Evolutionary conservation across 2,113 vertebrate genomes (phyloP).

Genomic region (Turnix velox): DNA sequence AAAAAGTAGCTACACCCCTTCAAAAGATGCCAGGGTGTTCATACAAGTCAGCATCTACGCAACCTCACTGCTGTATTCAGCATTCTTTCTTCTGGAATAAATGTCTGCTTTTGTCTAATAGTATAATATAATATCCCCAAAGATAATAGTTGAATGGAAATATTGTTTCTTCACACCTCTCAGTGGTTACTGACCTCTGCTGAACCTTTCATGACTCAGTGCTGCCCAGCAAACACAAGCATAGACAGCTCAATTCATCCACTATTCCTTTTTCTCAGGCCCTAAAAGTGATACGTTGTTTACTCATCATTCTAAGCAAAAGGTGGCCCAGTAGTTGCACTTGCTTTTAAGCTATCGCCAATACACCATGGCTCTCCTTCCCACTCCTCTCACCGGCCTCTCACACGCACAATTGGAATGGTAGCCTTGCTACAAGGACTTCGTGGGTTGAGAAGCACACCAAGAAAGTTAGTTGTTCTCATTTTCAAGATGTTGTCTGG

Average conservation of each 20-base stretch:
- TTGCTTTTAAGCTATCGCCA: neutral
- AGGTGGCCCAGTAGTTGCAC: neutral
- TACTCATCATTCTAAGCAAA: neutral
- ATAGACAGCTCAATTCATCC: neutral
- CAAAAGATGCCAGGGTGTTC: neutral
- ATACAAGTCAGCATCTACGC: neutral
- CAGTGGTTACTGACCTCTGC: neutral
- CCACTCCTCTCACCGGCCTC: neutral
- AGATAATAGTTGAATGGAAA: neutral
- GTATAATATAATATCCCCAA: neutral
- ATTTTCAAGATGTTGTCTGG: neutral
- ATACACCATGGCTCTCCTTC: neutral
- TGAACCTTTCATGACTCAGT: neutral
- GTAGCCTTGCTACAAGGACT: neutral
- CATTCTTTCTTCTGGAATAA: neutral
- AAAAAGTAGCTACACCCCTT: neutral
- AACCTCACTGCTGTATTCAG: neutral
- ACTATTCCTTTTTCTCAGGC: neutral
- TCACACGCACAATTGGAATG: neutral
- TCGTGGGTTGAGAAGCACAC: neutral
- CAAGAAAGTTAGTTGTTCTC: neutral
- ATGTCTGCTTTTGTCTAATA: neutral
- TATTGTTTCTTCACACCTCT: neutral
- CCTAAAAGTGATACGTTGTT: accelerated
- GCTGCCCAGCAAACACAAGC: neutral